phyloP scores from a whole-genome alignment of 2,113 vertebrate genomes.

The Haemorhous mexicanus region DNA sequence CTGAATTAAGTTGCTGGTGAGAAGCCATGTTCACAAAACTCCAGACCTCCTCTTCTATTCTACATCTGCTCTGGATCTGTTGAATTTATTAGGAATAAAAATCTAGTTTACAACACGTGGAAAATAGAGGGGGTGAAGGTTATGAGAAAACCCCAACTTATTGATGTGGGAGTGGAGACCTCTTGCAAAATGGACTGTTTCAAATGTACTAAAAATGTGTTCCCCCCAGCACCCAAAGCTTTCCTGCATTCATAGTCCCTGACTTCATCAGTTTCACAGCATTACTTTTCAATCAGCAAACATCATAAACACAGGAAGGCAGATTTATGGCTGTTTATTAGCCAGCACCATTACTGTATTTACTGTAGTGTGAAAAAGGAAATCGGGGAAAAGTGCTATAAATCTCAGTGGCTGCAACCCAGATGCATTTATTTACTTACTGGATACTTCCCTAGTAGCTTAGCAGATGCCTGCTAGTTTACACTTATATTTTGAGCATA shows the following conservation, averaged over 20 bases:
- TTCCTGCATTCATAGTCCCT: constrained; percentile 22
- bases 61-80: constrained; percentile 16
- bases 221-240: neutral
- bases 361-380: constrained; percentile 67
- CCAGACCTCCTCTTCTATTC: neutral
- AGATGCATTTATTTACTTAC: constrained; percentile 69
- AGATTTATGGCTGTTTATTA: constrained; percentile 67
- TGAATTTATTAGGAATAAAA: constrained; percentile 37
- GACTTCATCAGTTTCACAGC: constrained; percentile 60
- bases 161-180: constrained; percentile 15
- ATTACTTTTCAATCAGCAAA: constrained; percentile 62
- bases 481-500: constrained; percentile 53
- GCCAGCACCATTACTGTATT: constrained; percentile 61
- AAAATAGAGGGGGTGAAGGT: constrained; percentile 7
- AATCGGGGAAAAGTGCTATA: constrained; percentile 44
- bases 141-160: constrained; percentile 27
- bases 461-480: constrained; percentile 56
- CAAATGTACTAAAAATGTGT: neutral
- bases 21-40: neutral
- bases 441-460: constrained; percentile 53
- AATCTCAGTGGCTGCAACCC: constrained; percentile 60
- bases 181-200: constrained; percentile 10
- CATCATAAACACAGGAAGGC: constrained; percentile 55
- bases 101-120: neutral
- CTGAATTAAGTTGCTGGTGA: neutral